Evolutionary conservation across 2,797 vertebrate species (phyloP).

Genomic region (Chelidonichthys spinosus): DNA sequence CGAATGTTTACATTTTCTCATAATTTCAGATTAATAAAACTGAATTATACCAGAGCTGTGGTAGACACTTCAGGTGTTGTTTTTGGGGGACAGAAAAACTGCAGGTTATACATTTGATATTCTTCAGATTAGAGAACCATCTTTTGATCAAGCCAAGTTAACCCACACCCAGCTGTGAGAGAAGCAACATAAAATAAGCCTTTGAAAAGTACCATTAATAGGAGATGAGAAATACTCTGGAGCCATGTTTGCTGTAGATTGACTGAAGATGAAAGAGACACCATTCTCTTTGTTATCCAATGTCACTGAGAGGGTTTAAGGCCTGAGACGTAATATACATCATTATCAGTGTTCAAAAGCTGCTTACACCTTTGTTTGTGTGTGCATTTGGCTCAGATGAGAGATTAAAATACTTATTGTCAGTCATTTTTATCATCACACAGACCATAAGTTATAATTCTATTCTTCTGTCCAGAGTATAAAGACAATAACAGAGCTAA

Average conservation of each 20-base stretch:
- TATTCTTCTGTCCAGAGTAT: neutral
- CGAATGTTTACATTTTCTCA: slow-evolving; percentile 24
- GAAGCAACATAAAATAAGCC: slow-evolving; percentile 76
- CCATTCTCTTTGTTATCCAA: slow-evolving; percentile 83
- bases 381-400: slow-evolving; percentile 4
- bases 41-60: slow-evolving; percentile 31
- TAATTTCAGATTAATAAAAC: slow-evolving; percentile 36
- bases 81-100: slow-evolving; percentile 40
- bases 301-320: slow-evolving; percentile 69
- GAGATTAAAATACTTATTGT: slow-evolving; percentile 13
- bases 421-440: slow-evolving; percentile 1
- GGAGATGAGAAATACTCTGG: slow-evolving; percentile 68
- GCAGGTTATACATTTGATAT: slow-evolving; percentile 69
- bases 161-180: slow-evolving; percentile 69
- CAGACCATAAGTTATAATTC: neutral
- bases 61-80: slow-evolving; percentile 40
- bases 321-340: slow-evolving; percentile 41
- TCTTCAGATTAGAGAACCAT: slow-evolving; percentile 66
- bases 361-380: slow-evolving; percentile 10
- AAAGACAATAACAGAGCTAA: neutral
- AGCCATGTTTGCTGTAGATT: slow-evolving; percentile 67
- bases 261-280: slow-evolving; percentile 80
- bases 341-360: slow-evolving; percentile 45
- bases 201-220: slow-evolving; percentile 77
- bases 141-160: slow-evolving; percentile 81